Conservation (phyloP, 2,797 vertebrate genomes). For the Ibycter americanus region DNA sequence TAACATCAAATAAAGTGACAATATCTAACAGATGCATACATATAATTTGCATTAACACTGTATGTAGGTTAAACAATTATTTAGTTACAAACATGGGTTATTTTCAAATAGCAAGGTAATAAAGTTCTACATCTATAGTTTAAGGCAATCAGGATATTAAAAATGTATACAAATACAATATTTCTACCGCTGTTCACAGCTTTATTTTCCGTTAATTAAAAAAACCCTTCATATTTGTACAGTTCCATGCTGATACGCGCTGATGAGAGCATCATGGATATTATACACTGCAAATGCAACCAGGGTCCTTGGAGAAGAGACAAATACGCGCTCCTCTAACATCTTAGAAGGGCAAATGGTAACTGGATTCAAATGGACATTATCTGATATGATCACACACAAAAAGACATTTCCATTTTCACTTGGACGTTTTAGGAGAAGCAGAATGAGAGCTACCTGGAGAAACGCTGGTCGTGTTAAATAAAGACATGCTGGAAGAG, state of each 20-base stretch:
- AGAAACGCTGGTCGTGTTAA: neutral
- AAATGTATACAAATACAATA: slow-evolving; percentile 74
- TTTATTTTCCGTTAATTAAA: slow-evolving; percentile 70
- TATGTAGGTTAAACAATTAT: slow-evolving; percentile 69
- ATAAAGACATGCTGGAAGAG: neutral
- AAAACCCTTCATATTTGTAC: slow-evolving; percentile 63
- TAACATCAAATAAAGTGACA: slow-evolving; percentile 71
- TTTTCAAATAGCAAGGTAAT: slow-evolving; percentile 74
- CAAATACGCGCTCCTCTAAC: neutral
- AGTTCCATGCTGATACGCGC: neutral
- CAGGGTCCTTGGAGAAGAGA: neutral
- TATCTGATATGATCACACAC: neutral
- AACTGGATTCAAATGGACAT: neutral
- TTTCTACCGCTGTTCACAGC: slow-evolving; percentile 81
- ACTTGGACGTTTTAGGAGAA: fast-evolving
- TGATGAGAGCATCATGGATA: neutral
- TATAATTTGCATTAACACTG: slow-evolving; percentile 74
- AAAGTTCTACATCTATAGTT: slow-evolving; percentile 75
- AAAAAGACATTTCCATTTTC: neutral
- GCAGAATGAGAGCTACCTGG: neutral
- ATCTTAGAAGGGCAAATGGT: neutral
- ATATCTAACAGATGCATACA: slow-evolving; percentile 71
- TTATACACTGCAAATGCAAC: neutral
- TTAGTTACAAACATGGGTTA: slow-evolving; percentile 73
- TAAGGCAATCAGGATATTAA: slow-evolving; percentile 80